phyloP scores from a whole-genome alignment of 2,888 invertebrate species.

The Crossocerus cetratus region DNA sequence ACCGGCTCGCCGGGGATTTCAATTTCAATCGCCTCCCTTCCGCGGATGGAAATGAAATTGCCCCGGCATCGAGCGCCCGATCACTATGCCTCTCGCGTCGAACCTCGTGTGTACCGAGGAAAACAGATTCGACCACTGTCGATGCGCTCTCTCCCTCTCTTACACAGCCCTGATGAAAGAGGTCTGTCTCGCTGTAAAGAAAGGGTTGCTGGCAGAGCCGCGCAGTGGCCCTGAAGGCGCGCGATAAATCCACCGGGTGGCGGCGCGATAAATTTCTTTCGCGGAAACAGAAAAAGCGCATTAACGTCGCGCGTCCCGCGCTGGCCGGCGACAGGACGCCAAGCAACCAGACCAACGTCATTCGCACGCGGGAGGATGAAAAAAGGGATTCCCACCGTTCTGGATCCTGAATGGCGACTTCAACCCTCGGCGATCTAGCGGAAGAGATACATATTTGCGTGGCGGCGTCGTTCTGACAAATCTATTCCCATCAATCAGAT shows the following conservation, averaged over 20 bases:
- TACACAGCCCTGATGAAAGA: background rate
- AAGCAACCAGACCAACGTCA: conserved; percentile 32
- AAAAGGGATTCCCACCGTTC: too few species aligned
- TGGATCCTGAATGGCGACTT: too few species aligned
- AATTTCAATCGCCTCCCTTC: too few species aligned
- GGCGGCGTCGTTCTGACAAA: too few species aligned
- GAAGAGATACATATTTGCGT: too few species aligned
- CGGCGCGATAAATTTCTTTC: conserved; percentile 57
- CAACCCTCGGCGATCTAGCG: too few species aligned
- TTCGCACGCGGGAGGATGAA: conserved; percentile 11
- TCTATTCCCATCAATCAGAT: too few species aligned
- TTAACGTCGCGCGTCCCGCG: conserved; percentile 49
- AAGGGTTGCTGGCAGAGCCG: background rate
- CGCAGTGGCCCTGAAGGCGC: background rate
- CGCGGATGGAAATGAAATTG: too few species aligned
- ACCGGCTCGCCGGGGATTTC: too few species aligned
- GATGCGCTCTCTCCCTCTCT: background rate
- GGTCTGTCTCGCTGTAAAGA: conserved; percentile 1
- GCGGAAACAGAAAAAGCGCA: conserved; percentile 62
- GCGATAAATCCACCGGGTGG: conserved; percentile 56
- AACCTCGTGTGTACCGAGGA: background rate
- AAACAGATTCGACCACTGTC: background rate
- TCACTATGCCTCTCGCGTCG: background rate
- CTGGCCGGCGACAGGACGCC: conserved; percentile 29
- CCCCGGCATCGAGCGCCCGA: background rate